Evolutionary conservation across 2,888 invertebrate genomes (phyloP), one percentile per base, ranked within the genome.

Genomic region (Eupithecia vulgata): DNA sequence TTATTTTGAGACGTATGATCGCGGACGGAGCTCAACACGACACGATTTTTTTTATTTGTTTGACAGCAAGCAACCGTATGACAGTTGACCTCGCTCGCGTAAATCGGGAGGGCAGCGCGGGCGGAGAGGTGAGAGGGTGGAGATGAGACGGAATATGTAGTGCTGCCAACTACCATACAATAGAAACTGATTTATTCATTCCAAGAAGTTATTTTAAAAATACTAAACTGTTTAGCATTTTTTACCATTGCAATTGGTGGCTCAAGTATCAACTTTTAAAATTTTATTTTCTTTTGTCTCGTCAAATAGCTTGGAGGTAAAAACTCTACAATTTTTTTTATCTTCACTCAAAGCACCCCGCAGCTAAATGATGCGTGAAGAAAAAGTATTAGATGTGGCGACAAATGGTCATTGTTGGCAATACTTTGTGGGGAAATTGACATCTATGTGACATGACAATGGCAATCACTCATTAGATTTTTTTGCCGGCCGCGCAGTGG

Each of bases 1-100:
- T 67, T 35, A 35, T 21, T 64, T 64, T 15, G 65, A 78, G 71
- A 79, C 80, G 78, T 80, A 74, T 74, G 64, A 65, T 17, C 65
- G 40, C 37, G 4, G 40, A 37, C 34, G 5, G 35, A 34, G 37
- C 40, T 64, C 21, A 40, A 21, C 37, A 35, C 34, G 62, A 62
- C n/a, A 34, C 34, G 34, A 62, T 62, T 62, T 62, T 62, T 35
- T 21, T n/a, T 17, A 30, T 30, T 30, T 30, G 17, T 37, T 40
- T 65, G 65, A 65, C 65, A 65, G 65, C n/a, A 37, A 15, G 37
- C n/a, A 35, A 40, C 21, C 37, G 37, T 37, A 40, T 37, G 25
- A 40, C 61, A 65, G 64, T 40, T 34, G 15, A 1, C 48, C 45
- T 45, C 45, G 34, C 13, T 30, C n/a, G 3, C 3, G n/a, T 30